Percentiles rank a stretch among this genome's conserved stretches.
Evolutionary conservation across 2,797 vertebrate species (phyloP).

Genomic region (Meda fulgida): DNA sequence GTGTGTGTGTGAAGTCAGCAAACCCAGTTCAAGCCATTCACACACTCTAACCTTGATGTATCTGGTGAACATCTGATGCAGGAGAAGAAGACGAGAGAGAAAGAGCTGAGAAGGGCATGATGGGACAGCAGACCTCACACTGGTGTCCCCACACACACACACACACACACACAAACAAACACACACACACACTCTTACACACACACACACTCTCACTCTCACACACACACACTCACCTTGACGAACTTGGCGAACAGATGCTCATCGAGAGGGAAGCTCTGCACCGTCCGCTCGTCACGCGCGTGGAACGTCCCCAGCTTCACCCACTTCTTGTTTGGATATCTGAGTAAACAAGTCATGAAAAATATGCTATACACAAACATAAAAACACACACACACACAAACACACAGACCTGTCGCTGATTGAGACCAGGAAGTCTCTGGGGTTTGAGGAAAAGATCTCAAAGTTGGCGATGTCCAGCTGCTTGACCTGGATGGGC

Average conservation of each 20-base stretch:
- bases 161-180: conserved; percentile 45
- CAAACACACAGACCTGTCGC: conserved; percentile 84
- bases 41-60: conserved; percentile 97
- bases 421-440: conserved; percentile 97
- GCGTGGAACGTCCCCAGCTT: conserved; percentile 96
- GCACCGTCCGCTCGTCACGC: conserved; percentile 93
- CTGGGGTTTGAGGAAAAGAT: conserved; percentile 99
- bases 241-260: conserved; percentile 99
- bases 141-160: conserved; percentile 53
- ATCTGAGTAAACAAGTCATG: conserved; percentile 74
- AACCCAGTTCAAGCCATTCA: conserved; percentile 39
- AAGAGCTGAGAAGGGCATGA: conserved; percentile 41
- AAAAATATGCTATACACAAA: not conserved
- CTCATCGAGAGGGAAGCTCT: conserved; percentile 96
- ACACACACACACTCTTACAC: too few species aligned
- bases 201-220: not conserved
- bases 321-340: conserved; percentile 96
- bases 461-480: conserved; percentile 98
- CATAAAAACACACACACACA: not conserved
- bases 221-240: conserved; percentile 81
- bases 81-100: conserved; percentile 61
- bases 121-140: conserved; percentile 23
- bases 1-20: not conserved
- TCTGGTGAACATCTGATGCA: conserved; percentile 99
- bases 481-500: conserved; percentile 95